Evolutionary conservation across 1,140 invertebrate genomes (phyloP), one percentile per base, ranked within the genome.

Genomic region (Drosophila pseudoananassae): DNA sequence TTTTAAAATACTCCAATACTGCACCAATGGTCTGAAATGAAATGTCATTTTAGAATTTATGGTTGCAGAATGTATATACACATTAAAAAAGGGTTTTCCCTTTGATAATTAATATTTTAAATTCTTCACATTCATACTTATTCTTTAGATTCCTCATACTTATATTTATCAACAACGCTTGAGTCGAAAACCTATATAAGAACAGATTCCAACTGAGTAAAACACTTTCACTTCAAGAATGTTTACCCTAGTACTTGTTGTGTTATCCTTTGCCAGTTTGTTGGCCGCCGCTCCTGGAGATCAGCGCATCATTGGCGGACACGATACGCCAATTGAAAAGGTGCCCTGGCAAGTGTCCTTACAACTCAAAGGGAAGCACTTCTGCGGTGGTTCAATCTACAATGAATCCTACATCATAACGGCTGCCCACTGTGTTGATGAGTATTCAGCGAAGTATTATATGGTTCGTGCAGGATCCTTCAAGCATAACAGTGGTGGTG

Each of bases 341-440:
- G 92, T 93, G 75, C 93, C 93, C 0, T 93, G 94, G 76, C 92
- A 93, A 70, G 92, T 94, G 10, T 94, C 93, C 3, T 88, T 94
- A 31, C 92, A 92, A 55, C 91, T 90, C 23, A 31, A 56, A 0
- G 59, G 78, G 0, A 31, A 66, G 23, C 90, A 91, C 47, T n/a
- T 6, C 4, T 95, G 94, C 70, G 94, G 94, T 7, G 94, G 93
- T n/a, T 92, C 93, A 5, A 92, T 95, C 59, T 92, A 94, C 52
- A 91, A 76, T 57, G 65, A 84, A 25, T 66, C 66, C 3, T 92
- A 91, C 60, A 87, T 94, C 38, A 53, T 95, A 33, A 93, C 93
- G 6, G 94, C 94, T 27, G 94, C 93, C 17, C 94, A 95, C 76
- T 95, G 94, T 43, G 5, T 15, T 43, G 14, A 4, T 1, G 1